Percentiles rank a stretch among this genome's conserved stretches.
Evolutionary conservation across 2,113 vertebrate genomes (phyloP).

Genomic region (Phyllostomus hastatus): DNA sequence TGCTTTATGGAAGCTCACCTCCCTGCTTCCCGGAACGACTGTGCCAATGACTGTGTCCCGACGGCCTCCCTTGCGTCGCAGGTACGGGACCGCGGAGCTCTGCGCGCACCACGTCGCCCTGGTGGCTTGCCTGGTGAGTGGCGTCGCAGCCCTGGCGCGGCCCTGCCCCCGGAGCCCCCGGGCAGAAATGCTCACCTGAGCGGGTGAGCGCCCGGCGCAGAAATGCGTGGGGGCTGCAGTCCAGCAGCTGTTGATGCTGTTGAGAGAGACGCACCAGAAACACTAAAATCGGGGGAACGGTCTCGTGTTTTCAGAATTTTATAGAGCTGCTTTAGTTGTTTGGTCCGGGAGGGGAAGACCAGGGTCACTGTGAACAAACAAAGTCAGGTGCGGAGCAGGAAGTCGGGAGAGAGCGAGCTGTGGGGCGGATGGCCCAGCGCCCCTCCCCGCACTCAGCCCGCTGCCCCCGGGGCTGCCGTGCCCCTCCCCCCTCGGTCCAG

Average conservation of each 20-base stretch:
- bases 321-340: background rate
- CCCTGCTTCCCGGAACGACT: background rate
- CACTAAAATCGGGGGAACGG: background rate
- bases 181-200: background rate
- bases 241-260: background rate
- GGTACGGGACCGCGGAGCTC: conserved; percentile 93
- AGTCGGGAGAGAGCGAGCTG: background rate
- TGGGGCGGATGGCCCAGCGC: background rate
- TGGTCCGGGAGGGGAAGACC: background rate
- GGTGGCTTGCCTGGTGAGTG: conserved; percentile 90
- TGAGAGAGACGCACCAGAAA: background rate
- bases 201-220: background rate
- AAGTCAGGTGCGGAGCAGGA: background rate
- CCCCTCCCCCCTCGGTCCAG: background rate
- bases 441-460: no score
- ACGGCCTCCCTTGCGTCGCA: conserved; percentile 67
- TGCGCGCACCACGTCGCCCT: conserved; percentile 91
- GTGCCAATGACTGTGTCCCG: background rate
- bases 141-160: background rate
- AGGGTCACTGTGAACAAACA: background rate
- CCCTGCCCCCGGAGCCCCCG: background rate
- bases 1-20: background rate
- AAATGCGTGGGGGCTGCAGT: background rate
- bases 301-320: background rate
- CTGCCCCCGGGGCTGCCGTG: no score